phyloP scores from a whole-genome alignment of 2,888 invertebrate species.

The Mechanitis messenoides region DNA sequence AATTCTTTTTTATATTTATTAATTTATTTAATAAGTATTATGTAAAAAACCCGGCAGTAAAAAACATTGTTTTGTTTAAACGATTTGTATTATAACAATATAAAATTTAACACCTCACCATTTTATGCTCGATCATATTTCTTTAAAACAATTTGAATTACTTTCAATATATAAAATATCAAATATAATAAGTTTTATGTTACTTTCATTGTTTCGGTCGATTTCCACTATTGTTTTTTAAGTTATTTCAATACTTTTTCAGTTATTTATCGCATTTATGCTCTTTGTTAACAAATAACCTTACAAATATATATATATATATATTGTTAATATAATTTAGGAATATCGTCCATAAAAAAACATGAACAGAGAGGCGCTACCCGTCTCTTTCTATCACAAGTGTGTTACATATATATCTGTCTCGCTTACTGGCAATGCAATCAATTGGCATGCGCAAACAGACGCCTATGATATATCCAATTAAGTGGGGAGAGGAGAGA shows the following conservation, averaged over 20 bases:
- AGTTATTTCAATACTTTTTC: not conserved
- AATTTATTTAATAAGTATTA: too few relatives aligned
- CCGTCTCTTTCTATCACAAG: slow-evolving; percentile 37
- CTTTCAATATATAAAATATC: not conserved
- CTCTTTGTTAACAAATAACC: not conserved
- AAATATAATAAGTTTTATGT: not conserved
- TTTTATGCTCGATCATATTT: not conserved
- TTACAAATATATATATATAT: too few relatives aligned
- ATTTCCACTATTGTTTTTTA: slow-evolving; percentile 4
- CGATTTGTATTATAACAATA: too few relatives aligned
- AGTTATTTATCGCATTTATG: not conserved
- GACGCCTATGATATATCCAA: slow-evolving; percentile 78
- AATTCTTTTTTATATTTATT: too few relatives aligned
- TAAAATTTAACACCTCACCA: too few relatives aligned
- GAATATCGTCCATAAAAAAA: not conserved
- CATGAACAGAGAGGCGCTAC: slow-evolving; percentile 19
- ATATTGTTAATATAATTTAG: slow-evolving; percentile 3
- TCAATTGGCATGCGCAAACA: slow-evolving; percentile 78
- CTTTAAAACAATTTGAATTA: not conserved
- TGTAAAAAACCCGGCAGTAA: too few relatives aligned
- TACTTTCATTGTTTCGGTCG: not conserved
- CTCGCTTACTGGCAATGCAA: slow-evolving; percentile 67
- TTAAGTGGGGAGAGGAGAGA: slow-evolving; percentile 55
- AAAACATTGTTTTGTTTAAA: too few relatives aligned
- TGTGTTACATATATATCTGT: slow-evolving; percentile 29